Evolutionary conservation across 2,888 invertebrate genomes (phyloP), one percentile per base, ranked within the genome.

Genomic region (Cyclophora albipunctata): DNA sequence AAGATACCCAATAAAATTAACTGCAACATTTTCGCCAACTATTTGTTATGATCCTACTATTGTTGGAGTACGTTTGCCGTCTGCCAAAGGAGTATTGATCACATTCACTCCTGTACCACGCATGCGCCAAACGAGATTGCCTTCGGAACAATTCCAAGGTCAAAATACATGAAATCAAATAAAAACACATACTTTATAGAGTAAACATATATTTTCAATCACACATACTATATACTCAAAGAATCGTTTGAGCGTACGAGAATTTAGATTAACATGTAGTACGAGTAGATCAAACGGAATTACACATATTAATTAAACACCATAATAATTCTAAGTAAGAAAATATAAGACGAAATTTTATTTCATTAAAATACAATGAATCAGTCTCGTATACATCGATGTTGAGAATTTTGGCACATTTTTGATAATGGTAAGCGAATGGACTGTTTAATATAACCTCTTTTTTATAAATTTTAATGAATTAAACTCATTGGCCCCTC

Each of bases 321-420:
- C n/a, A n/a, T 52, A 6, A 43, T 43, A 49, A 49, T 57, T 50
- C 47, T 52, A 55, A 57, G 50, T 84, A 84, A 65, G 79, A 85
- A 86, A 83, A 84, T 86, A 85, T 72, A 77, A 76, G 73, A 70
- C 69, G 78, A 82, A 80, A 81, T 84, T 81, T 78, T 7, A 80
- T 83, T 81, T 82, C 75, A 70, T 72, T 70, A 69, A 74, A 37
- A 37, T 37, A 37, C 71, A 73, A 66, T 70, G 73, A 71, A 71
- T 86, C 85, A 87, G 86, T 87, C 87, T 86, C 83, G 76, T 75
- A 74, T 71, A 73, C 73, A 78, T 82, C 78, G 79, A 81, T 81
- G 75, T 69, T 63, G 33, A 66, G 66, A 71, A 72, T 71, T n/a
- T 74, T 74, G 74, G 74, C 78, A 76, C 75, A 62, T 68, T 66